Base-by-base conservation (phyloP, 2,888 invertebrate genomes). In the Eristalis arbustorum region DNA sequence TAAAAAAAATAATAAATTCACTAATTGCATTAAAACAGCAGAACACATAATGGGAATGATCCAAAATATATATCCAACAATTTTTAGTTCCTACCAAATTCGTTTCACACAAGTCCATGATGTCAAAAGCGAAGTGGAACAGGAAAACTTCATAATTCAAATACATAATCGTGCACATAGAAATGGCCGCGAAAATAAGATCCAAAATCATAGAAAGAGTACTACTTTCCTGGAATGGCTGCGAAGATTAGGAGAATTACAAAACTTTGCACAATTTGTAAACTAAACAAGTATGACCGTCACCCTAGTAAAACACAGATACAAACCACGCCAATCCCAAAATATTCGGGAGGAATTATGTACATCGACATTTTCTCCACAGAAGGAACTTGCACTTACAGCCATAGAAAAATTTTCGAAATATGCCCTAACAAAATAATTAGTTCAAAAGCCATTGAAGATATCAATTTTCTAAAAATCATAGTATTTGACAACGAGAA, bases 191-290 rank as follows among this genome's bases (percentile, higher is more conserved):
- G 63, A 73, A 13, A 73, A 73, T 63, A 63, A 73, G 56, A 22
- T 56, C 28, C 22, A n/a, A 57, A 10, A 59, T 69, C 28, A 13
- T 69, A 6, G 37, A 56, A 37, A 66, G 42, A n/a, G 42, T 88
- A 88, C 71, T 88, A 69, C 22, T 88, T 88, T 57, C 82, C 84
- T 23, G 84, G 81, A 61, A 81, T 85, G 82, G 59, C 42, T 5
- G 73, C 63, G 10, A 37, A 77, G 6, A 59, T 81, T 3, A 88
- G 84, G 10, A 80, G 78, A 40, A 56, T 72, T 0, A 69, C 69
- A 5, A 23, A 18, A 69, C 71, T 81, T 28, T 88, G 84, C 37
- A 79, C 23, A 25, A 66, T 74, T 4, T 88, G 84, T 62, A 22
- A 31, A 49, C 78, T 14, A 34, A 57, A 69, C 23, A 88, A 84